Evolutionary conservation across 2,797 vertebrate species (phyloP).

Genomic region (Neoniphon sammara): DNA sequence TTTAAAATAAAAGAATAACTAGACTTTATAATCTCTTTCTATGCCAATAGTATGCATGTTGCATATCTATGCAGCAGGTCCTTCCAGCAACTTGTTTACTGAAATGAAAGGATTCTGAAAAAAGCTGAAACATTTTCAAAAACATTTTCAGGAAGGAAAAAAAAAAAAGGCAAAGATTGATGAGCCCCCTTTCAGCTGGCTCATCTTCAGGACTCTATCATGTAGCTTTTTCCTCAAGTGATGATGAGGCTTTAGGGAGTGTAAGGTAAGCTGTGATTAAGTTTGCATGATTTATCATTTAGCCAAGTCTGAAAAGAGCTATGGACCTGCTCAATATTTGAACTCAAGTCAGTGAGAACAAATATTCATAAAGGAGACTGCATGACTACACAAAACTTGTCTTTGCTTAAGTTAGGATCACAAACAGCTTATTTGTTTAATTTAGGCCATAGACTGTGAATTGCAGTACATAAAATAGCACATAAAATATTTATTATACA

Average conservation of each 20-base stretch:
- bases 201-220: constrained; percentile 84
- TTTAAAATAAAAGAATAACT: background rate
- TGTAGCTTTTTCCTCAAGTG: constrained; percentile 77
- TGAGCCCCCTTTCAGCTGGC: constrained; percentile 58
- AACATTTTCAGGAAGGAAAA: constrained; percentile 59
- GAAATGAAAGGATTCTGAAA: constrained; percentile 54
- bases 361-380: background rate
- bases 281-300: constrained; percentile 29
- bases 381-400: background rate
- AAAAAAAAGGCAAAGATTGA: constrained; percentile 61
- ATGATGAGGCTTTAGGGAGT: constrained; percentile 81
- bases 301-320: constrained; percentile 2
- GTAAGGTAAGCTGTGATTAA: constrained; percentile 23
- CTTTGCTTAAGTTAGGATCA: constrained; percentile 5
- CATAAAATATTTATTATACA: background rate
- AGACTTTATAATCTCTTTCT: constrained; percentile 7
- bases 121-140: too few species aligned
- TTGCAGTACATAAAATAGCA: background rate
- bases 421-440: constrained; percentile 16
- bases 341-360: constrained; percentile 9
- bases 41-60: constrained; percentile 26
- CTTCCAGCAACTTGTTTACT: constrained; percentile 35
- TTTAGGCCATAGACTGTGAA: background rate
- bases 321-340: constrained; percentile 19
- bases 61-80: constrained; percentile 4